Evolutionary conservation across 35 echinoderm and acorn worm species (phyloP), one percentile per base, ranked within the genome.

Genomic region (Apostichopus californicus): DNA sequence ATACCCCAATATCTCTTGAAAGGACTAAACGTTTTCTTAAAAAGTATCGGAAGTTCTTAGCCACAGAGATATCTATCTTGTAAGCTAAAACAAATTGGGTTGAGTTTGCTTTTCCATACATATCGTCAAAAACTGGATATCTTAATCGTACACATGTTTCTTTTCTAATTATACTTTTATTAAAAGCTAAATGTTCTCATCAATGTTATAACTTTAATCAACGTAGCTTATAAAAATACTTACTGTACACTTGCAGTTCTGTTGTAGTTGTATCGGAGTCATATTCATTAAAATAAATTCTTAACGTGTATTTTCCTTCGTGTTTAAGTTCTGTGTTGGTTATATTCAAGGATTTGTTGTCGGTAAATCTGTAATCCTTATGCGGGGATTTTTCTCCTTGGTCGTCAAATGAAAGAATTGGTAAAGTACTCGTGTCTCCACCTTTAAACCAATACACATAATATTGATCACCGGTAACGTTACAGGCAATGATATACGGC

Each of bases 361-460:
- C 17, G 14, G 71, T 22, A 18, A 75, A 20, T 22, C n/a, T 18
- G n/a, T 75, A 75, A 20, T 75, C 71, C 71, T 18, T 18, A 18
- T 75, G 14, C 12, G 1, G 58, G 58, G 7, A 61, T 61, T 61
- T 12, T 12, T 8, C 12, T 61, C 58, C 58, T 61, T 12, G 7
- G 15, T 75, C 13, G 14, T 75, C 71, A 75, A 18, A 22, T 75
- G 71, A 14, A 7, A 75, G 15, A 18, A 75, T 75, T 20, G 71
- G 71, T 7, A 75, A 75, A 18, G 21, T 75, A 18, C 17, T 20
- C 20, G 71, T 75, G 17, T 20, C 71, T 18, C 20, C 20, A n/a
- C 71, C 71, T 22, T 75, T 75, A 75, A 75, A 75, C 71, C 71
- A 75, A n/a, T 75, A 75, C 12, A 75, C 71, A 75, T 75, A 13